Percentiles rank a stretch among this genome's conserved stretches.
These are phyloP conservation scores for Carpatolechia fugitivella DNA, from an alignment of 2,888 invertebrate species.

Conservation along the genomic window DNA sequence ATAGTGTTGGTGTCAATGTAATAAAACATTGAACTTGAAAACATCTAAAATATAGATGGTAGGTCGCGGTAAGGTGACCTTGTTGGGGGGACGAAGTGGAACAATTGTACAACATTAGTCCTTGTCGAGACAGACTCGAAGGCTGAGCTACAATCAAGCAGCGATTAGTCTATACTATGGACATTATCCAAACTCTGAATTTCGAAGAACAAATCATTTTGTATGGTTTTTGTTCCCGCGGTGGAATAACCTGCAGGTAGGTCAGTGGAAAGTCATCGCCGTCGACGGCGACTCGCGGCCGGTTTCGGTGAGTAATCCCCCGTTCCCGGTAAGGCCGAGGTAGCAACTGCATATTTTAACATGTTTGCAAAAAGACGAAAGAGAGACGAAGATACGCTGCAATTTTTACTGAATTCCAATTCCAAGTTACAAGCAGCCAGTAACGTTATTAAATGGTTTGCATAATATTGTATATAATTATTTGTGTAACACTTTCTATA, in stretches of 20 bases:
- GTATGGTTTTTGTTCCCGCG: constrained; percentile 59
- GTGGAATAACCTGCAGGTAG: constrained; percentile 71
- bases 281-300: constrained; percentile 38
- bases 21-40: constrained; percentile 27
- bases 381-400: not conserved
- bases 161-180: constrained; percentile 38
- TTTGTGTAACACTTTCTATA: constrained; percentile 73
- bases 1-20: not conserved
- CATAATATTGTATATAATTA: constrained; percentile 54
- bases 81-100: constrained; percentile 24
- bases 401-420: too few species aligned
- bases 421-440: not conserved
- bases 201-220: constrained; percentile 46
- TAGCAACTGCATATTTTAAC: constrained; percentile 6
- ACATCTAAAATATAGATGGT: constrained; percentile 22
- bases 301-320: constrained; percentile 44
- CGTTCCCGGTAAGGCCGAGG: constrained; percentile 31
- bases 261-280: constrained; percentile 62
- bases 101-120: constrained; percentile 32
- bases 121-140: constrained; percentile 34
- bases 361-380: not conserved
- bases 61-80: constrained; percentile 44
- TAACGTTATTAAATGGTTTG: constrained; percentile 33
- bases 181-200: constrained; percentile 36
- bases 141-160: constrained; percentile 33